phyloP scores from a whole-genome alignment of 2,113 vertebrate genomes.

The Cyprinodon brontotheroides region DNA sequence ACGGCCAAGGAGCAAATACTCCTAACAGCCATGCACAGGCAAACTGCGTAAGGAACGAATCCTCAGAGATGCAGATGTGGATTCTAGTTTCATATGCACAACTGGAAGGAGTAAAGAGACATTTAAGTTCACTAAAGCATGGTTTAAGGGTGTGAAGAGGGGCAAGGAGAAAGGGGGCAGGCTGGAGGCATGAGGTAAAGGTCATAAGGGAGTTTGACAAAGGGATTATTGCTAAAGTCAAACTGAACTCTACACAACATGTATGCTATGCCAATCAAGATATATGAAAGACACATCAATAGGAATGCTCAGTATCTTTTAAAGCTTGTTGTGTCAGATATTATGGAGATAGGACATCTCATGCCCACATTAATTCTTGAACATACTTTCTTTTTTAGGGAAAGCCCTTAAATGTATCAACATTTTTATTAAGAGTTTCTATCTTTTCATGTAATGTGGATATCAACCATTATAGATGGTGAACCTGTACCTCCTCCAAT shows the following conservation, averaged over 20 bases:
- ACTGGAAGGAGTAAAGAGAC: constrained; percentile 20
- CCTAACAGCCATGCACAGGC: constrained; percentile 41
- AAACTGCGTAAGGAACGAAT: constrained; percentile 14
- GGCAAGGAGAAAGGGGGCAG: constrained; percentile 13
- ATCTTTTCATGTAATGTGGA: constrained; percentile 2
- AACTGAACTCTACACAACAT: constrained; percentile 19
- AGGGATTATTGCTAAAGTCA: constrained; percentile 21
- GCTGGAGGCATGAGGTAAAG: constrained; percentile 40
- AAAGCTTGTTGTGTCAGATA: constrained; percentile 15
- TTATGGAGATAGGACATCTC: constrained; percentile 33
- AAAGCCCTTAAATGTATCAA: constrained; percentile 30
- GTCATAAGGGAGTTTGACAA: constrained; percentile 19
- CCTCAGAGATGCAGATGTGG: constrained; percentile 8
- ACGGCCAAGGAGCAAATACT: constrained; percentile 17
- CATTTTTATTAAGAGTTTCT: constrained; percentile 19
- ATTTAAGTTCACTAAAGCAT: constrained; percentile 54
- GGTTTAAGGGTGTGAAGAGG: constrained; percentile 20
- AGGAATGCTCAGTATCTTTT: constrained; percentile 32
- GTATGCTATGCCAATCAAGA: constrained; percentile 42
- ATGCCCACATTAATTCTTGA: constrained; percentile 34
- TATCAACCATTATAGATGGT: constrained; percentile 33
- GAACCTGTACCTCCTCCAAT: constrained; percentile 63
- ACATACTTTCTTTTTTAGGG: constrained; percentile 52
- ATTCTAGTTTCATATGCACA: constrained; percentile 19
- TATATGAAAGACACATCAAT: constrained; percentile 16